Base-by-base conservation (phyloP, 2,888 invertebrate species). In the Drosophila longiperda region DNA sequence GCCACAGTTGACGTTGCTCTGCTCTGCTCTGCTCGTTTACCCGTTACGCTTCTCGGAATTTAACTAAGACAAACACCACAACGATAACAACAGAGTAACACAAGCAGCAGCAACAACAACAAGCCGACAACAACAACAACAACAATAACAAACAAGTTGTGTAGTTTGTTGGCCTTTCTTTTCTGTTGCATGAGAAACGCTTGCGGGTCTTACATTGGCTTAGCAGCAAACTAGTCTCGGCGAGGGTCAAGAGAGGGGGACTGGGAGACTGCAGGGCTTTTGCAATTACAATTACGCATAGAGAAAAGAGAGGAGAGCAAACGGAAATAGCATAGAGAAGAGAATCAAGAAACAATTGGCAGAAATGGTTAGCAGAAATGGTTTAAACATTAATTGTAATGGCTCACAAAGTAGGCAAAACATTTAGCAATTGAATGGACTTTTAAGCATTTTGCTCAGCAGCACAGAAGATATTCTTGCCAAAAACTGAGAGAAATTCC, bases 131-230 rank as follows among this genome's bases (percentile, higher is more conserved):
- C 49, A 55, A 50, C 33, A 33, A 68, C 67, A 65, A 72, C 23
- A 52, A 64, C 74, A 73, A 67, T 49, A 73, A 73, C 72, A 78
- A 81, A 72, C 73, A 79, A 84, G 74, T 73, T 79, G 76, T 80
- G 61, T 80, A 86, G 86, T 89, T 90, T 91, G 90, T 85, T 91
- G 90, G 90, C 89, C 86, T 83, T 87, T 80, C 72, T 78, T 70
- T 69, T 59, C 50, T 63, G 38, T 50, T 73, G 38, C 54, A 81
- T 85, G 79, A 78, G 84, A 88, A 87, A 83, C 80, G 90, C 83
- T 88, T 86, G 78, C 72, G 77, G 89, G 87, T 83, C 88, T 90
- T 90, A 90, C 84, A 90, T 82, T 91, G 88, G 90, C 90, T 90
- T 91, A 90, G 84, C 88, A 88, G 89, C 77, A 83, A 85, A 87